Evolutionary conservation across 1,140 invertebrate genomes (phyloP), one percentile per base, ranked within the genome.

Genomic region (Marisa cornuarietis): DNA sequence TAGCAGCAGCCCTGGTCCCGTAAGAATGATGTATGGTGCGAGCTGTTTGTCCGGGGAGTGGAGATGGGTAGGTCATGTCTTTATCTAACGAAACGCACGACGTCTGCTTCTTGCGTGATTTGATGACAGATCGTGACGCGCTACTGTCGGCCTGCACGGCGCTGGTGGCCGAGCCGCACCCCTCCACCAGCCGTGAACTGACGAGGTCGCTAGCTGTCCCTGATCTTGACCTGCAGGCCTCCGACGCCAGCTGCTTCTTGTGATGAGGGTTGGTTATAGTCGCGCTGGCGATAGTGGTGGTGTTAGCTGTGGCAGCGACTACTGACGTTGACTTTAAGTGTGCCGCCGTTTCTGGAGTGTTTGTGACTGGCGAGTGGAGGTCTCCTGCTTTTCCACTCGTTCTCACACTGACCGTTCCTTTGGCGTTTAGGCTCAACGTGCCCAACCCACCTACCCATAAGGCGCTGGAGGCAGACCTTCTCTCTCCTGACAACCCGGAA

Each of bases 181-280:
- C 54, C 9, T 58, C 54, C 0, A 18, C 54, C 54, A 8, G 54
- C 54, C 54, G 11, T 58, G 54, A 58, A 18, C 54, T 58, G 54
- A 9, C 54, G 11, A 58, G 54, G 11, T 58, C 11, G 54, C 11
- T 18, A 1, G 1, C 76, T 31, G 76, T 11, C 16, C 31, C 42
- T 0, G 63, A 22, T 22, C 66, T 77, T 3, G 51, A 16, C 63
- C 42, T 31, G 16, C 76, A 68, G 18, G 65, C 76, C 49, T 77
- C 61, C 20, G 76, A 77, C 65, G 65, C 76, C 65, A 77, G 76
- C 14, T 77, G 76, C 51, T 77, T 77, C 65, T 77, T 77, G 76
- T 77, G 76, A 51, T 77, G 65, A n/a, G 65, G 65, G n/a, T 68
- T 68, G 65, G 11, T 68, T 11, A n/a, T 0, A 13, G 65, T 13